Evolutionary conservation across 2,888 invertebrate genomes (phyloP).

Genomic region (Geotrupes spiniger): DNA sequence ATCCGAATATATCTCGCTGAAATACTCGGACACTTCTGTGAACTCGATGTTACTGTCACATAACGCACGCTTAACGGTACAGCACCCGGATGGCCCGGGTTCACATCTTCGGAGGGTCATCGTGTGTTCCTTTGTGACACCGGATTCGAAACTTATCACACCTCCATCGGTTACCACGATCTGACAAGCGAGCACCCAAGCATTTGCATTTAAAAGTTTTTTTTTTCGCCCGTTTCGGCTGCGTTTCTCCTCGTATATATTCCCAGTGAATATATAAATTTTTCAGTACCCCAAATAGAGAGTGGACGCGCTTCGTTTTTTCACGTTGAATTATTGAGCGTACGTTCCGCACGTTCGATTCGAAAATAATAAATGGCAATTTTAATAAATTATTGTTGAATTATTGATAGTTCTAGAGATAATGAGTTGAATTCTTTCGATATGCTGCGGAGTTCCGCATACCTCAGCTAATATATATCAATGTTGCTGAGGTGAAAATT

Average conservation of each 20-base stretch:
- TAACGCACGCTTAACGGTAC: constrained; percentile 31
- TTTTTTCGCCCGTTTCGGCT: background rate
- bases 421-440: too few relatives aligned
- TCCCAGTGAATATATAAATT: constrained; percentile 5
- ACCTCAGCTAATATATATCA: background rate
- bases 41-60: constrained; percentile 30
- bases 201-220: constrained; percentile 1
- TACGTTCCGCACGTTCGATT: too few relatives aligned
- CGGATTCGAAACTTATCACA: constrained; percentile 15
- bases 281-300: too few relatives aligned
- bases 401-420: too few relatives aligned
- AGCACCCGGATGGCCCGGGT: constrained; percentile 26
- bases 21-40: constrained; percentile 24
- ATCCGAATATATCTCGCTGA: constrained; percentile 25
- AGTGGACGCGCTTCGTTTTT: too few relatives aligned
- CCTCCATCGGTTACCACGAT: constrained; percentile 13
- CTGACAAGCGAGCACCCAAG: background rate
- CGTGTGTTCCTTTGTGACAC: constrained; percentile 12
- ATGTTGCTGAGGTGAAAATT: background rate
- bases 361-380: too few relatives aligned
- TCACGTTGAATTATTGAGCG: too few relatives aligned
- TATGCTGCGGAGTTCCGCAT: too few relatives aligned
- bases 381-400: too few relatives aligned
- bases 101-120: constrained; percentile 27
- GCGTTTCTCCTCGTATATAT: background rate